Evolutionary conservation across 2,113 vertebrate genomes (phyloP).

Genomic region (Lepus americanus): DNA sequence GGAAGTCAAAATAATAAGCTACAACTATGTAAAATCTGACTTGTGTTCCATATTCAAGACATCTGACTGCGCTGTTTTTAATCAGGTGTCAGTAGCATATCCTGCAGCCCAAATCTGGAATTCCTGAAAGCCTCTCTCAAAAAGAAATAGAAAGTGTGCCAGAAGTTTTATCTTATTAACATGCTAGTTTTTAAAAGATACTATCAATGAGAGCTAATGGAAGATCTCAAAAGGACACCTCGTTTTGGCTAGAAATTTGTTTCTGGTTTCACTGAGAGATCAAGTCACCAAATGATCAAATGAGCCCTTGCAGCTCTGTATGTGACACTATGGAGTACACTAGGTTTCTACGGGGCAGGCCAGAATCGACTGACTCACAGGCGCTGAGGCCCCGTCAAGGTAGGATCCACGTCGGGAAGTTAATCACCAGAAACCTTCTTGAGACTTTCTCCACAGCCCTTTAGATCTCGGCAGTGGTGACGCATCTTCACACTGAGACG

Average conservation of each 20-base stretch:
- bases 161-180: conserved; percentile 37
- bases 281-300: not conserved
- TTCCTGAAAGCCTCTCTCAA: conserved; percentile 27
- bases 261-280: not conserved
- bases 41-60: not conserved
- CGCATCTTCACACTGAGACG: not conserved
- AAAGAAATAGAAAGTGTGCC: not conserved
- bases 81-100: not conserved
- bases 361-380: not conserved
- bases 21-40: conserved; percentile 19
- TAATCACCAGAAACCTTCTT: not conserved
- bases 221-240: conserved; percentile 26
- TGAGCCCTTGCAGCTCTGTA: not conserved
- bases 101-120: conserved; percentile 45
- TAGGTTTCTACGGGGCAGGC: not conserved
- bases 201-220: not conserved
- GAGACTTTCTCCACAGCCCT: not conserved
- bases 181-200: not conserved
- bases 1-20: not conserved
- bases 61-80: not conserved
- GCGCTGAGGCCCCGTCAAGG: not conserved
- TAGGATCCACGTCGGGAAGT: not conserved
- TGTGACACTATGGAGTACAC: not conserved
- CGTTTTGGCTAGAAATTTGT: conserved; percentile 15
- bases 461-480: not conserved